Conservation (phyloP, 2,888 invertebrate genomes). For the Norana najaformis region DNA sequence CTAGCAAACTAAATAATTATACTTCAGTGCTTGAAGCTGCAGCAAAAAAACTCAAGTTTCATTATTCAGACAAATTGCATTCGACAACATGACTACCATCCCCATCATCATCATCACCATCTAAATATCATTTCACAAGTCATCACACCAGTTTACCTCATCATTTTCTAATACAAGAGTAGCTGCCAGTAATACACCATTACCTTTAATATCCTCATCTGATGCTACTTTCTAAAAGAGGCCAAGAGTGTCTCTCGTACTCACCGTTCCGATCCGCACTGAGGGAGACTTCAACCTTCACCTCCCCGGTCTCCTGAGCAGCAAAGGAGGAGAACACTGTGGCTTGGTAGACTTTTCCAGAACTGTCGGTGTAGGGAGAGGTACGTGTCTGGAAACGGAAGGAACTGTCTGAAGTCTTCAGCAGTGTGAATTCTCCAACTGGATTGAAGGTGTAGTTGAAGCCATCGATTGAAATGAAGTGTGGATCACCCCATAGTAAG, state of each 20-base stretch:
- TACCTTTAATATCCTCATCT: background rate
- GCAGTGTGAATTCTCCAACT: constrained; percentile 31
- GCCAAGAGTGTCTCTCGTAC: background rate
- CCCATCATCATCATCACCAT: background rate
- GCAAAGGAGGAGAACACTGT: constrained; percentile 26
- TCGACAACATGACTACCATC: background rate
- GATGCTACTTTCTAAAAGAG: background rate
- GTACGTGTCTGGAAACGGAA: constrained; percentile 31
- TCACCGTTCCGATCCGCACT: background rate
- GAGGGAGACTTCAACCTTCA: constrained; percentile 18
- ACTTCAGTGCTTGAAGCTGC: background rate
- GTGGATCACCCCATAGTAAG: constrained; percentile 36
- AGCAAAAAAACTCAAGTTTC: background rate
- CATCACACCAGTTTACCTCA: background rate
- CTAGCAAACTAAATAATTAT: background rate
- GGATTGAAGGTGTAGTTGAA: constrained; percentile 33
- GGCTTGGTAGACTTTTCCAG: constrained; percentile 17
- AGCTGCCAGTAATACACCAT: background rate
- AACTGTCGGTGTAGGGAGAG: background rate
- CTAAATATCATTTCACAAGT: background rate
- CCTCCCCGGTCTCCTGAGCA: constrained; percentile 16
- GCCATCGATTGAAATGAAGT: constrained; percentile 31
- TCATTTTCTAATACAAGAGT: background rate
- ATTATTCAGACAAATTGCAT: background rate
- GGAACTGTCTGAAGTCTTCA: constrained; percentile 20